phyloP scores from a whole-genome alignment of 2,113 vertebrate species.

The Misgurnus anguillicaudatus region DNA sequence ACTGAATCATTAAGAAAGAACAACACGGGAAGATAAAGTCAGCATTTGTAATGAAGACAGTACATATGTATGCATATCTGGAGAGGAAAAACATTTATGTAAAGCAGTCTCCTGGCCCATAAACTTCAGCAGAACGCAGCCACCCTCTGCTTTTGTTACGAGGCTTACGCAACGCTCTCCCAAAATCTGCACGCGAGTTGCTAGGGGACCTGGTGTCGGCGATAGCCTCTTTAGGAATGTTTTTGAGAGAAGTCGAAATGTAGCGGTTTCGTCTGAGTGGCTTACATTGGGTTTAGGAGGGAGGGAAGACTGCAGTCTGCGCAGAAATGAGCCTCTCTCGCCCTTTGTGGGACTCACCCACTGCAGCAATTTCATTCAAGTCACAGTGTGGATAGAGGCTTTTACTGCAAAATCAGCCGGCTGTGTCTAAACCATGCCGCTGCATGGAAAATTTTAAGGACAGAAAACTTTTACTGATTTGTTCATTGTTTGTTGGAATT shows the following conservation, averaged over 20 bases:
- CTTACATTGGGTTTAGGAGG: slow-evolving; percentile 50
- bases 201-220: slow-evolving; percentile 64
- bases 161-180: slow-evolving; percentile 66
- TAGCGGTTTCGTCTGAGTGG: slow-evolving; percentile 57
- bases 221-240: slow-evolving; percentile 69
- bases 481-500: not conserved
- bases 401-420: slow-evolving; percentile 20
- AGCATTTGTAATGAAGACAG: not conserved
- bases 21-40: slow-evolving; percentile 8
- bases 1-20: not conserved
- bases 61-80: slow-evolving; percentile 3
- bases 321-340: slow-evolving; percentile 14
- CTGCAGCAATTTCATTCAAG: slow-evolving; percentile 38
- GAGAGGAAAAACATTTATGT: slow-evolving; percentile 59
- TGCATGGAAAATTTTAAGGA: not conserved
- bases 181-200: slow-evolving; percentile 69
- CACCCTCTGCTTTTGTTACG: slow-evolving; percentile 67
- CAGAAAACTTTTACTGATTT: slow-evolving; percentile 1
- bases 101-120: slow-evolving; percentile 70
- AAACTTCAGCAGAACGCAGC: slow-evolving; percentile 68
- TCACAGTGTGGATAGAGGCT: slow-evolving; percentile 16
- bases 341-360: slow-evolving; percentile 24
- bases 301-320: slow-evolving; percentile 39
- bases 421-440: slow-evolving; percentile 14
- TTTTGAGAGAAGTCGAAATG: slow-evolving; percentile 47